Conservation (phyloP, 2,797 vertebrate species). For the Serranus cabrilla region DNA sequence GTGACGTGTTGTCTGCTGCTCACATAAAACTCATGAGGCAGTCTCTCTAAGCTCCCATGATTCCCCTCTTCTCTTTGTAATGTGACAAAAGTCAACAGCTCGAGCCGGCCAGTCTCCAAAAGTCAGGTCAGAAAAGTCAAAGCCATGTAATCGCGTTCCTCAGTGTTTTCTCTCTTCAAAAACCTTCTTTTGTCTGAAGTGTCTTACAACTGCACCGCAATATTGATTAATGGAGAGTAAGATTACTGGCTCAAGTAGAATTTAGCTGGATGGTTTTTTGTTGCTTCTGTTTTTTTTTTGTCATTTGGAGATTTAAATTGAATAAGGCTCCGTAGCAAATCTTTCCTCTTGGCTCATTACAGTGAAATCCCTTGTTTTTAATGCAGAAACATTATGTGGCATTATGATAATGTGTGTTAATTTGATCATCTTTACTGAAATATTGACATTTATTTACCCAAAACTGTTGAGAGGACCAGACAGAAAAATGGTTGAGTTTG, state of each 20-base stretch:
- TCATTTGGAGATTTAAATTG: background rate
- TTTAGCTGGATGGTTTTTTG: background rate
- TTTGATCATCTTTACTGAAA: background rate
- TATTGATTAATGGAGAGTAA: constrained; percentile 41
- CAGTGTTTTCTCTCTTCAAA: constrained; percentile 37
- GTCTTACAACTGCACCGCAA: constrained; percentile 32
- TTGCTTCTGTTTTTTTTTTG: background rate
- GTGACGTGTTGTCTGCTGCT: background rate
- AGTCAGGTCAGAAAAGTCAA: constrained; percentile 36
- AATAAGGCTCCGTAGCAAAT: background rate
- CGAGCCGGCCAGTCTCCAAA: constrained; percentile 27
- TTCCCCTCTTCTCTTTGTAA: background rate
- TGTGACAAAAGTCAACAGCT: constrained; percentile 27
- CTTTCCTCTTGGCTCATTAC: background rate
- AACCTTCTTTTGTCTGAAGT: constrained; percentile 35
- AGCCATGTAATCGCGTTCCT: constrained; percentile 40
- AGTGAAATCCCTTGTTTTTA: background rate
- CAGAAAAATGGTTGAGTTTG: background rate
- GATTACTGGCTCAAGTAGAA: constrained; percentile 24
- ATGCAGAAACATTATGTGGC: background rate
- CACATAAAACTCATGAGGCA: constrained; percentile 19
- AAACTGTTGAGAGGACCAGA: background rate
- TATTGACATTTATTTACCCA: background rate
- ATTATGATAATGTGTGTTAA: no score
- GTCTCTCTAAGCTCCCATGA: constrained; percentile 19